Evolutionary conservation across 2,113 vertebrate species (phyloP).

Genomic region (Chaetodon auriga): DNA sequence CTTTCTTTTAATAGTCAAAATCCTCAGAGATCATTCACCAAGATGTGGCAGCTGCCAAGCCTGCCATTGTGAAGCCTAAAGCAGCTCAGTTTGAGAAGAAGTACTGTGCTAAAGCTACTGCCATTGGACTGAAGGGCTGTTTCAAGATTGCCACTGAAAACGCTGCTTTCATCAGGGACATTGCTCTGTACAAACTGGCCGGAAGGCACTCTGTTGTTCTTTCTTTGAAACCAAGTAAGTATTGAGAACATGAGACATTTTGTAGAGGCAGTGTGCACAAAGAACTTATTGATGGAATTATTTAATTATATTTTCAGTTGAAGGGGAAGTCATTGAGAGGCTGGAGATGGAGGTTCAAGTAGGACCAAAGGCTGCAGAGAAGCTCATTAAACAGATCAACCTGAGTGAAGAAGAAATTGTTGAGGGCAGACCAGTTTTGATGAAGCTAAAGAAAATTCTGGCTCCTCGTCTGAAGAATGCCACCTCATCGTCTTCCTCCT

Average conservation of each 20-base stretch:
- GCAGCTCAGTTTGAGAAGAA: constrained; percentile 59
- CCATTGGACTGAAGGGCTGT: constrained; percentile 81
- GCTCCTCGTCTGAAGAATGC: constrained; percentile 48
- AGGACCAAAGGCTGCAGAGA: constrained; percentile 84
- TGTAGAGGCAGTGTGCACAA: not conserved
- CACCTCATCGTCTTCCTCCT: not conserved
- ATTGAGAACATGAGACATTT: not conserved
- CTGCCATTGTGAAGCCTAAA: not conserved
- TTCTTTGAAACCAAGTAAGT: constrained; percentile 81
- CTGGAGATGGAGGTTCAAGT: constrained; percentile 85
- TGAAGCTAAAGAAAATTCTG: constrained; percentile 85
- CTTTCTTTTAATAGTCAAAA: constrained; percentile 65
- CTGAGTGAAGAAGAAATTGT: constrained; percentile 62
- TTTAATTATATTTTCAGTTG: constrained; percentile 57
- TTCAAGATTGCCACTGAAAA: constrained; percentile 75
- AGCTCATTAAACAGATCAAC: constrained; percentile 78
- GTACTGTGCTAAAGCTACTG: constrained; percentile 68
- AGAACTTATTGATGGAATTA: not conserved
- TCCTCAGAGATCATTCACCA: constrained; percentile 72
- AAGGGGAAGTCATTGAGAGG: constrained; percentile 83
- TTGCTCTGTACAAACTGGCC: constrained; percentile 73
- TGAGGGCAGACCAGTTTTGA: constrained; percentile 65
- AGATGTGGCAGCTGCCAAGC: not conserved
- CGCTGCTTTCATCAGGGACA: constrained; percentile 74
- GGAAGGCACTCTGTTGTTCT: constrained; percentile 80